These are phyloP conservation scores for Tachina grossa DNA, from an alignment of 2,888 invertebrate species.

Conservation along the genomic window DNA sequence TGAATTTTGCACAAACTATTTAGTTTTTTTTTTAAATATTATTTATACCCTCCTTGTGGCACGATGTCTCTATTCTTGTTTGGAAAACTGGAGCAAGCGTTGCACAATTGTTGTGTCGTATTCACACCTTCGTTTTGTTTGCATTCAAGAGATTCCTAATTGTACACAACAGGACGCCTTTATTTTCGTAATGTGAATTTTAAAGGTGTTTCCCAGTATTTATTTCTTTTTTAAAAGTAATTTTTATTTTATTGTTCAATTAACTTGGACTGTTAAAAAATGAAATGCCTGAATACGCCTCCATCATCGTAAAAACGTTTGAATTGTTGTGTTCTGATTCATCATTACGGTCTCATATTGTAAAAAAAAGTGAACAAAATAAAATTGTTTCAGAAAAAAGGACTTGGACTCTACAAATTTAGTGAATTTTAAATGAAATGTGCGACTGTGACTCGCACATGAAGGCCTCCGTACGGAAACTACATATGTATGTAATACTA, in stretches of 20 bases:
- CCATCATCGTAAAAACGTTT: constrained; percentile 6
- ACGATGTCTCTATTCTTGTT: constrained; percentile 10
- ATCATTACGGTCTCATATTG: background rate
- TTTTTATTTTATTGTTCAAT: constrained; percentile 76
- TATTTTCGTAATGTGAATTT: constrained; percentile 28
- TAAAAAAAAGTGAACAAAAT: background rate
- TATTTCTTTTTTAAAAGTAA: constrained; percentile 29
- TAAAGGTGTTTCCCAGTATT: constrained; percentile 49
- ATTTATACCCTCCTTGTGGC: constrained; percentile 7
- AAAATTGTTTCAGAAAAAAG: background rate
- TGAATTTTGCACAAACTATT: constrained; percentile 43
- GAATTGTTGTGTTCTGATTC: background rate
- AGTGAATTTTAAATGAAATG: too few species aligned
- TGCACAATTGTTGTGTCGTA: constrained; percentile 1
- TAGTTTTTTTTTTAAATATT: background rate
- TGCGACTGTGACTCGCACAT: too few species aligned
- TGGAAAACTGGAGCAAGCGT: constrained; percentile 1
- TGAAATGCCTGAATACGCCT: constrained; percentile 39
- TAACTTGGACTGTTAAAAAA: constrained; percentile 70
- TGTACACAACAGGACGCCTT: constrained; percentile 74
- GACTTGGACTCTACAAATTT: too few species aligned
- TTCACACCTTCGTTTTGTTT: constrained; percentile 45
- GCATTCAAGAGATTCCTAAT: constrained; percentile 76
- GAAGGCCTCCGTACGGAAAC: too few species aligned
- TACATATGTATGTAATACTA: too few species aligned